phyloP scores from a whole-genome alignment of 2,113 vertebrate species.

The Reinhardtius hippoglossoides region DNA sequence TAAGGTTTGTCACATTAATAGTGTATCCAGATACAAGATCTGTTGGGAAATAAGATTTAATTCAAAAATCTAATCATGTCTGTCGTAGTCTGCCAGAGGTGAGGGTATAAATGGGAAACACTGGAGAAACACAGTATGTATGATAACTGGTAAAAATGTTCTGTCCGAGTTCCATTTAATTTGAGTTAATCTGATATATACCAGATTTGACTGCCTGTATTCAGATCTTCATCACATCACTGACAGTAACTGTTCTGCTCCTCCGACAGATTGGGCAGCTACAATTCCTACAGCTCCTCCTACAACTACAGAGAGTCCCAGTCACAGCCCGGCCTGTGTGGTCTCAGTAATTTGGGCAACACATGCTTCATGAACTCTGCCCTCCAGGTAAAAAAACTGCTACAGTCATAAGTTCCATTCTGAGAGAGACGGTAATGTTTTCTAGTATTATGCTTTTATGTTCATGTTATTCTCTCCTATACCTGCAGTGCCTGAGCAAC shows the following conservation, averaged over 20 bases:
- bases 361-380: constrained; percentile 99
- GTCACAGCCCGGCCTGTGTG: constrained; percentile 92
- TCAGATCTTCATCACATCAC: neutral
- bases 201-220: neutral
- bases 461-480: constrained; percentile 10
- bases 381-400: constrained; percentile 86
- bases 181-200: neutral
- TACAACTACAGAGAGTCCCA: constrained; percentile 92
- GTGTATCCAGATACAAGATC: no score
- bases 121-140: neutral
- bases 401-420: neutral
- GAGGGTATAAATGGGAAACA: neutral
- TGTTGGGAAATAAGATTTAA: no score
- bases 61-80: neutral
- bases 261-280: constrained; percentile 85
- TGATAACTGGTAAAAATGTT: neutral
- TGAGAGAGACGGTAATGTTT: neutral
- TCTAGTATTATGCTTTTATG: neutral
- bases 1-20: no score
- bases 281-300: constrained; percentile 88
- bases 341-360: constrained; percentile 97
- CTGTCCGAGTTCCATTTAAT: neutral
- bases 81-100: neutral
- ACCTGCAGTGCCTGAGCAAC: constrained; percentile 93
- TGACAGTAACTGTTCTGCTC: constrained; percentile 22